phyloP scores from a whole-genome alignment of 2,113 vertebrate species.

The Ceratotherium simum region DNA sequence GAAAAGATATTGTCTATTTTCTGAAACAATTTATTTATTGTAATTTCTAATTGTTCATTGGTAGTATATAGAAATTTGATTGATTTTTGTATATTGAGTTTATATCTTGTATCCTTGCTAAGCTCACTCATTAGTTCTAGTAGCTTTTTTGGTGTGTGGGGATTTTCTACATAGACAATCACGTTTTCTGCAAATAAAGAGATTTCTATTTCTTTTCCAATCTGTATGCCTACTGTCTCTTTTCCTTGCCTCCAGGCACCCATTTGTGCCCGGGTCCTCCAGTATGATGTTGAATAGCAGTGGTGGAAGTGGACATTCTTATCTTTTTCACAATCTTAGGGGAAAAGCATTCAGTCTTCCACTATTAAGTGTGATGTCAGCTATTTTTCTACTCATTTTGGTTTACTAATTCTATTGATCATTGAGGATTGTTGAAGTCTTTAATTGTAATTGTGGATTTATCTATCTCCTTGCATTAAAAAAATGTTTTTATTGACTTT shows the following conservation, averaged over 20 bases:
- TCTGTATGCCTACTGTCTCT: neutral
- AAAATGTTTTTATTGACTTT: neutral
- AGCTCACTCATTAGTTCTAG: neutral
- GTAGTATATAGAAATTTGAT: neutral
- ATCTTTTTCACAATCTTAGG: neutral
- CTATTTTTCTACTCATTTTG: neutral
- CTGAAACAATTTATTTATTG: neutral
- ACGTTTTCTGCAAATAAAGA: neutral
- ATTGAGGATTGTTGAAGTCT: neutral
- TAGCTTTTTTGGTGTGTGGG: neutral
- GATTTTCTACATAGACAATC: neutral
- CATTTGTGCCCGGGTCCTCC: neutral
- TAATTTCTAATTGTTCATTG: neutral
- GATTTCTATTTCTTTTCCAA: neutral
- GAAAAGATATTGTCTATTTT: neutral
- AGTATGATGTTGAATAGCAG: neutral
- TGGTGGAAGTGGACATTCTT: neutral
- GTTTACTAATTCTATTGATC: neutral
- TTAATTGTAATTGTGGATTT: slow-evolving; percentile 9
- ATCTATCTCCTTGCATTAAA: neutral
- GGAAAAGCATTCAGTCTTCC: neutral
- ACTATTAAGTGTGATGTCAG: neutral
- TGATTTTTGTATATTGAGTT: neutral
- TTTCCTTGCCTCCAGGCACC: neutral
- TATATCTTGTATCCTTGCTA: neutral